These are phyloP conservation scores for Mesorhabditis sp. DNA, from an alignment of 2,888 invertebrate species.

Conservation along the genomic window DNA sequence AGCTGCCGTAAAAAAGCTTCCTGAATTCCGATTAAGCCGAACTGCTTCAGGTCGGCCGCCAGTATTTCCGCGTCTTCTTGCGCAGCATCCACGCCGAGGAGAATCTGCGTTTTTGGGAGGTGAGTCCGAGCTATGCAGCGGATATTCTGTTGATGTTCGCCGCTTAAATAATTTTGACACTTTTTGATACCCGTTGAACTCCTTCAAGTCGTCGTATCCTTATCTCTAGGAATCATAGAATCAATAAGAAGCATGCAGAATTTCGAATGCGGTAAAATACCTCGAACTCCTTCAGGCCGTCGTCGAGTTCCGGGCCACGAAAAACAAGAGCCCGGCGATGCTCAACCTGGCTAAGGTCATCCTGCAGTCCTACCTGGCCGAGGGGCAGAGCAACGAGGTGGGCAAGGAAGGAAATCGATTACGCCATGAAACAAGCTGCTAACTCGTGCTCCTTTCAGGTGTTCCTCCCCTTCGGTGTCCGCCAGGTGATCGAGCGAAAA, in stretches of 20 bases:
- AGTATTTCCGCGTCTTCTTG: conserved; percentile 53
- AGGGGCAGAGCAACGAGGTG: conserved; percentile 51
- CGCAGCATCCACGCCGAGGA: conserved; percentile 55
- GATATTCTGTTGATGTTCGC: too few species aligned
- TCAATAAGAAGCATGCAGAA: too few species aligned
- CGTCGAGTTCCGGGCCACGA: conserved; percentile 41
- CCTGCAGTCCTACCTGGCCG: conserved; percentile 48
- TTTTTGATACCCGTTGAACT: too few species aligned
- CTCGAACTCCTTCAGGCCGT: conserved; percentile 18
- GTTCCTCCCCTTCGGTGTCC: conserved; percentile 53
- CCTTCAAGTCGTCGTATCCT: too few species aligned
- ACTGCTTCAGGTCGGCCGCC: conserved; percentile 48
- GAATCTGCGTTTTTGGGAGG: conserved; percentile 56
- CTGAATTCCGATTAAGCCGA: background rate
- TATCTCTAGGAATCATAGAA: too few species aligned
- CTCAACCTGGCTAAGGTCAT: conserved; percentile 49
- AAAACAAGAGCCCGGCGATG: conserved; percentile 49
- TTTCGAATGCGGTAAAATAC: background rate
- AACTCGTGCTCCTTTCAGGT: conserved; percentile 25
- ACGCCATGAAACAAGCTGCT: background rate
- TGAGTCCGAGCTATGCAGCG: conserved; percentile 9
- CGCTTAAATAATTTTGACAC: too few species aligned
- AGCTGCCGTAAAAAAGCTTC: background rate
- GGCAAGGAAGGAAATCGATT: background rate
- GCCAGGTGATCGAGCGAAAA: conserved; percentile 46